phyloP scores from a whole-genome alignment of 2,113 vertebrate species.

The Hipposideros armiger region DNA sequence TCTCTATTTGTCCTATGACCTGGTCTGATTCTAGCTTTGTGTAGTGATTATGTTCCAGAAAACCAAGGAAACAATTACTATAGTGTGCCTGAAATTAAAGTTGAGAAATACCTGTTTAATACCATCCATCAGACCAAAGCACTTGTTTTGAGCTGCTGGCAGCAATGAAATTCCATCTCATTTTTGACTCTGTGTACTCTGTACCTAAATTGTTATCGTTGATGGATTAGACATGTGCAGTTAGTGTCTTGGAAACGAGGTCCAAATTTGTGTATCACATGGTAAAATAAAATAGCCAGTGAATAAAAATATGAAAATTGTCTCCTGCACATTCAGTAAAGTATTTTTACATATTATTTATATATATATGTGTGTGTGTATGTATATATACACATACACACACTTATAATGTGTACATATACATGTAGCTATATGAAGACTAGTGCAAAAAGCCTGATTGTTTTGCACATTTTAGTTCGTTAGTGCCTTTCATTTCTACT shows the following conservation, averaged over 20 bases:
- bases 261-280: conserved; percentile 15
- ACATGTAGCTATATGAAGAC: neutral
- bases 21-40: neutral
- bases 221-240: neutral
- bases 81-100: conserved; percentile 18
- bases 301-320: neutral
- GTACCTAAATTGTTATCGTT: neutral
- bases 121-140: neutral
- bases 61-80: conserved; percentile 16
- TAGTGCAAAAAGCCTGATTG: neutral
- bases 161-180: conserved; percentile 15
- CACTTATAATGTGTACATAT: neutral
- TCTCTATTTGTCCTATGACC: conserved; percentile 14
- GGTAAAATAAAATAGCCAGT: conserved; percentile 27
- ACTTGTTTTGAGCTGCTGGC: conserved; percentile 48
- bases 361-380: neutral
- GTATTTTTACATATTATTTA: neutral
- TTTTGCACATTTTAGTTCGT: neutral
- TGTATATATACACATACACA: neutral
- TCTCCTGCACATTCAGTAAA: neutral
- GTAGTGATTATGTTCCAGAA: conserved; percentile 15
- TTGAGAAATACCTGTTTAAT: conserved; percentile 39
- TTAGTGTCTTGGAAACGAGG: conserved; percentile 44
- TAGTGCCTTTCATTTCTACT: conserved; percentile 12
- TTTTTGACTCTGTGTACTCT: neutral